Conservation (phyloP, 2,113 vertebrate species). For the Ia io region DNA sequence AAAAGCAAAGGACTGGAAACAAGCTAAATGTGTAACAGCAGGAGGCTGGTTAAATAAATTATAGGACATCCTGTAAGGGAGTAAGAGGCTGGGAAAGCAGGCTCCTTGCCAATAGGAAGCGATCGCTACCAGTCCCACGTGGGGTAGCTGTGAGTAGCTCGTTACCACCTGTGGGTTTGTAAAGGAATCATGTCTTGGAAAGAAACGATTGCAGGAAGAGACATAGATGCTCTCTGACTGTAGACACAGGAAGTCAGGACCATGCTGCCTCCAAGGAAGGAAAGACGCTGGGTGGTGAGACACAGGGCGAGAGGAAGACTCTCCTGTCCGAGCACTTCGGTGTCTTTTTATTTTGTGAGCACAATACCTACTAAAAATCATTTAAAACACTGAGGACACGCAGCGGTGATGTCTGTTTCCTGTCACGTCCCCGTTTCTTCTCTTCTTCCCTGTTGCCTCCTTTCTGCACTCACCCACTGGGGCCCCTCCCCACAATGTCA, state of each 20-base stretch:
- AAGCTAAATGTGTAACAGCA: background rate
- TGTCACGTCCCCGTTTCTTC: background rate
- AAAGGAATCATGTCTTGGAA: background rate
- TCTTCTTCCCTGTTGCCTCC: background rate
- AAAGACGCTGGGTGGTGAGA: background rate
- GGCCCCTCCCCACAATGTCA: fast-evolving
- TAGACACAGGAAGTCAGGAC: background rate
- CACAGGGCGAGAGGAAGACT: background rate
- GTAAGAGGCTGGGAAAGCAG: background rate
- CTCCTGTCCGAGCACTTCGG: background rate
- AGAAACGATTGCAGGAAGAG: background rate
- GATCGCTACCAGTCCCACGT: no score
- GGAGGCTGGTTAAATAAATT: background rate
- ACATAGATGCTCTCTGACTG: background rate
- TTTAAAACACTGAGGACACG: background rate
- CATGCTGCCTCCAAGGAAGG: background rate
- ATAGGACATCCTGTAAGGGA: background rate
- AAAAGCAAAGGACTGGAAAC: slow-evolving; percentile 28
- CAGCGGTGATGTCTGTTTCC: fast-evolving
- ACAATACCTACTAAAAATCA: background rate
- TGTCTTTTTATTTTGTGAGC: background rate
- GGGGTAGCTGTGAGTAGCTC: fast-evolving
- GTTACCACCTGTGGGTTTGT: background rate
- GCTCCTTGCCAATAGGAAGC: background rate
- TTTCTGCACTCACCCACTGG: background rate